Evolutionary conservation across 2,888 invertebrate species (phyloP), one percentile per base, ranked within the genome.

Genomic region (Metalampra italica): DNA sequence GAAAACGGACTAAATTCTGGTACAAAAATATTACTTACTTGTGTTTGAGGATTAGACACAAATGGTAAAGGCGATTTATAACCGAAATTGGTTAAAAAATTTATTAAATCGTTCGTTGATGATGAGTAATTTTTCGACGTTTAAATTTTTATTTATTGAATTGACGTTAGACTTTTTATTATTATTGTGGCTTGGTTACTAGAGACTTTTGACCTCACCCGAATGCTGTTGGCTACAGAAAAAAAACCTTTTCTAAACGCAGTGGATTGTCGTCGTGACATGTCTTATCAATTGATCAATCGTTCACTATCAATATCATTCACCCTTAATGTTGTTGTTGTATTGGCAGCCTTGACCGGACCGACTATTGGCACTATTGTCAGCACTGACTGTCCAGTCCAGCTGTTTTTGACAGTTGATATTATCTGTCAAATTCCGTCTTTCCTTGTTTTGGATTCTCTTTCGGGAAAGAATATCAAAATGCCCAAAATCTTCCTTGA

Each of bases 11-110:
- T 29, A 15, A 8, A 36, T 1, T 9, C 47, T 7, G 8, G 41
- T 32, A 12, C 8, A 42, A 29, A 40, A 15, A 36, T 36, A 50
- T 36, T 49, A 68, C 69, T 71, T 64, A 75, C 76, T 30, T 54
- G 47, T 59, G 54, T 47, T 46, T 48, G 44, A 13, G 44, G 50
- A 30, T 37, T 43, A 36, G 54, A 47, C 49, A 54, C 51, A 48
- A 49, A 44, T 52, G 36, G 45, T 66, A 61, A 62, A 40, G 48
- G 55, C 49, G 49, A 48, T 56, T 55, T 36, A 0, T 47, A 56
- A 56, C 56, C 53, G 55, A 66, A 64, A 47, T 40, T 30, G 34
- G 38, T 5, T 15, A 39, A 44, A 43, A 50, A 43, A 7, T 11
- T 32, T 12, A 15, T 29, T 37, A 29, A 45, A 37, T 12, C 37